Conservation (phyloP, 2,888 invertebrate genomes). For the Macrosiphum euphorbiae region DNA sequence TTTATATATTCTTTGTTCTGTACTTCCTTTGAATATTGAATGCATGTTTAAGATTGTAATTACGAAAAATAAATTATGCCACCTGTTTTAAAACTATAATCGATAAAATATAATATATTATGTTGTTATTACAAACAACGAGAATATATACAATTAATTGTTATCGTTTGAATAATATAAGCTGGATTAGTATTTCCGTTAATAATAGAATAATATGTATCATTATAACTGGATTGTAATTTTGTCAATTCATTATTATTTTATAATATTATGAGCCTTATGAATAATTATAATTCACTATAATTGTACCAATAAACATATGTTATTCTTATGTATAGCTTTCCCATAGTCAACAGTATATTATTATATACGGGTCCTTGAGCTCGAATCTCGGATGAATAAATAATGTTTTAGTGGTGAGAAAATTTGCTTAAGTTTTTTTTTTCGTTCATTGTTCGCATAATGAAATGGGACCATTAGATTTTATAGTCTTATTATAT, state of each 20-base stretch:
- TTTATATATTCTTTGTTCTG: background rate
- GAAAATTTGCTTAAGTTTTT: background rate
- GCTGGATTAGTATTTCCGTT: background rate
- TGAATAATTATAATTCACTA: background rate
- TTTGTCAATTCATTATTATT: background rate
- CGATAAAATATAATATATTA: background rate
- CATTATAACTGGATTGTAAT: background rate
- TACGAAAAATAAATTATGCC: background rate
- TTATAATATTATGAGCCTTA: background rate
- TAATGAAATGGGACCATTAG: background rate
- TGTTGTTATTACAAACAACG: background rate
- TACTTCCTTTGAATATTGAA: background rate
- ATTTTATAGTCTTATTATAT: slow-evolving; percentile 35
- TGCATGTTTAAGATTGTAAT: background rate
- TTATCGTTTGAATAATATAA: background rate
- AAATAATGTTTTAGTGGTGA: background rate
- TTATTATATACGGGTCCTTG: background rate
- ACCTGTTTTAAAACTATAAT: background rate
- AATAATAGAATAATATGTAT: background rate
- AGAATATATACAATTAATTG: background rate
- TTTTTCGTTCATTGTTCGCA: background rate
- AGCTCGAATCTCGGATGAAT: background rate
- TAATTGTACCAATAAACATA: background rate
- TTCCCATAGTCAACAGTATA: background rate
- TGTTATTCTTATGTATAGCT: background rate